Base-by-base conservation (phyloP, 2,797 vertebrate genomes). In the Cossypha heuglini region DNA sequence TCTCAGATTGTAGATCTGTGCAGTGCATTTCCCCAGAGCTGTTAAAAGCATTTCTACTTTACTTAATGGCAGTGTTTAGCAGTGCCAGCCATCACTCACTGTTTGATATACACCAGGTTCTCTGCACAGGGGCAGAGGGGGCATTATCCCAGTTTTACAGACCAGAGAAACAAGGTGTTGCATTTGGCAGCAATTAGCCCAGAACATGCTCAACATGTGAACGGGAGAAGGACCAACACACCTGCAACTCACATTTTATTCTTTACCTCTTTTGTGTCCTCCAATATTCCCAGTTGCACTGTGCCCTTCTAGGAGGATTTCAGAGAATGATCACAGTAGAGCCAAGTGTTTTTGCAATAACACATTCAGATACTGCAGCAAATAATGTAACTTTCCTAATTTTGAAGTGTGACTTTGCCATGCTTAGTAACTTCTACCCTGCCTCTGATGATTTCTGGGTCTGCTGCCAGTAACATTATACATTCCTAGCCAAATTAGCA, bases 361-460 rank as follows among this genome's bases (percentile, higher is more conserved):
- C 66, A 73, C 52, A 76, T 84, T 78, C 89, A 84, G 69, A 84
- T 75, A 69, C 29, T 22, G 45, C 67, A 88, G 46, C 45, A 67
- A 88, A 90, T 37, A 90, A 88, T 52, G 63, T 38, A 68, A 86
- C 68, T 88, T 71, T 45, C 69, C 63, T 86, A 42, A 54, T 96
- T 94, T 71, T 62, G 55, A 61, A 79, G 57, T n/a, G 51, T 5
- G 24, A 86, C 46, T 94, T 82, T 88, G 71, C 62, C 86, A 58
- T 31, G 43, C 77, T 91, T 73, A 87, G 67, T 38, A 90, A 88
- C 95, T 93, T 95, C 88, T 75, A 5, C 57, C 22, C 1, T 57
- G 42, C 87, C 63, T 87, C 86, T 88, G 83, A 62, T 87, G 78
- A 67, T 88, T 91, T 82, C 76, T 83, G 84, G 31, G 61, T 95